These are phyloP conservation scores for Suncus etruscus DNA, from an alignment of 2,113 vertebrate genomes.

Conservation along the genomic window DNA sequence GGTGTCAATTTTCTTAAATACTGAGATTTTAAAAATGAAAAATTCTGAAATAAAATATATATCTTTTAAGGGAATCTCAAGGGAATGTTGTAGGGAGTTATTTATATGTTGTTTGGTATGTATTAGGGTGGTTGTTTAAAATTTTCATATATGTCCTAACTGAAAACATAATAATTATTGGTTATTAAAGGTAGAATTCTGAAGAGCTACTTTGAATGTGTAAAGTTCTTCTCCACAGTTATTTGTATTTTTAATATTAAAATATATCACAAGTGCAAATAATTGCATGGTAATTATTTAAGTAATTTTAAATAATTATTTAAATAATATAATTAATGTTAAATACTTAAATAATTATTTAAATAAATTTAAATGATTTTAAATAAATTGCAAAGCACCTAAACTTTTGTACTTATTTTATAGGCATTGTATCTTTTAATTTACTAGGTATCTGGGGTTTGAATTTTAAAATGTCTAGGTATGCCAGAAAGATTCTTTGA, in stretches of 20 bases:
- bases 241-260: background rate
- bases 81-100: background rate
- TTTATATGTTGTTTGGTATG: background rate
- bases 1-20: background rate
- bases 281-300: background rate
- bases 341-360: too few relatives aligned
- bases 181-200: background rate
- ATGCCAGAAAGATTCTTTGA: background rate
- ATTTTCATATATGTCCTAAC: background rate
- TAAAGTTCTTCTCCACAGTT: background rate
- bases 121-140: background rate
- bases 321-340: too few relatives aligned
- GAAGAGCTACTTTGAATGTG: background rate
- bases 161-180: background rate
- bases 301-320: too few relatives aligned
- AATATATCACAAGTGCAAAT: background rate
- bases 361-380: too few relatives aligned
- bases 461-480: background rate
- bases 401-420: too few relatives aligned
- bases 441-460: background rate
- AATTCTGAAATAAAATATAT: background rate
- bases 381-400: too few relatives aligned
- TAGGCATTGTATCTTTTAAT: background rate
- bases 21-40: conserved; percentile 2
- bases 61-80: background rate